Evolutionary conservation across 1,140 invertebrate genomes (phyloP), one percentile per base, ranked within the genome.

Genomic region (Heliconius himera): DNA sequence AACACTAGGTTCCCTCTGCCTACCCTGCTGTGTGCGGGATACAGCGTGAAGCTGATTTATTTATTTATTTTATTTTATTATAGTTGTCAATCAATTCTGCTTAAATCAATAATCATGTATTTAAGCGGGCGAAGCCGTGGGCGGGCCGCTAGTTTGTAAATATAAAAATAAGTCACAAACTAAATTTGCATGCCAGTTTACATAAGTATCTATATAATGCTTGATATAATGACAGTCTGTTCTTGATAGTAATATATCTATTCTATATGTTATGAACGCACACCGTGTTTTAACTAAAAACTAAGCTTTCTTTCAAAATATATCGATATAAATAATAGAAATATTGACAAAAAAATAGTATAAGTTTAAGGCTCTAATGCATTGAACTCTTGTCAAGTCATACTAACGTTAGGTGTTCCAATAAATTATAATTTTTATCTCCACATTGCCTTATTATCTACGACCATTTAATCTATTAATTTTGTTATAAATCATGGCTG

Each of bases 291-390:
- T 11, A 66, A 66, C 22, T 66, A 66, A 66, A 66, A 11, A 16
- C 4, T 46, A 46, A 46, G 41, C 41, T 46, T 46, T 46, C 0
- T 46, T 46, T 46, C 3, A 46, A 46, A 46, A 46, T 46, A 46
- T 46, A 46, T 46, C 13, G 41, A 46, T 46, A 46, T 46, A 46
- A 46, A 46, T 46, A 46, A 46, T 16, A 46, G 41, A 46, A 16
- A 46, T 46, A 46, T 4, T 46, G 4, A 41, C 13, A 46, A 46
- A 36, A 36, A 36, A 36, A 36, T 54, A 51, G 18, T 20, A 20
- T 56, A 56, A 66, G 60, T 66, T 66, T 66, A 66, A 66, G 60
- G 26, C 60, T 29, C 26, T 66, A 66, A 29, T 29, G 60, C 9
- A 60, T 22, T 22, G 6, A 3, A 66, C 13, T 66, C 11, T 11